Conservation (phyloP, 2,797 vertebrate genomes). For the Myripristis jacobus region DNA sequence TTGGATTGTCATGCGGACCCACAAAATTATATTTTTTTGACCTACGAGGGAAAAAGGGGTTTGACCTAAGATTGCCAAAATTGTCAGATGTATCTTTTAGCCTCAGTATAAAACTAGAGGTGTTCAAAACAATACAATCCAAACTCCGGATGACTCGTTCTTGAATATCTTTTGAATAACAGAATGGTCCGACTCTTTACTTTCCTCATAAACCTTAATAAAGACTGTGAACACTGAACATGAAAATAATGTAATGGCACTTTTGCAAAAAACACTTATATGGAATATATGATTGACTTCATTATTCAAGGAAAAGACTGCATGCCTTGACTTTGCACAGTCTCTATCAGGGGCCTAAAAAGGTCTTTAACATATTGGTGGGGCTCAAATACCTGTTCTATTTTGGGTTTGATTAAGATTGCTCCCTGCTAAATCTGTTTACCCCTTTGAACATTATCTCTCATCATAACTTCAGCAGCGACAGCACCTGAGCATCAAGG, state of each 20-base stretch:
- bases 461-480: constrained; percentile 49
- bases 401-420: constrained; percentile 16
- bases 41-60: background rate
- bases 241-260: background rate
- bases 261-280: background rate
- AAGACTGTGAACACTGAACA: background rate
- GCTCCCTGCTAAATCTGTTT: constrained; percentile 6
- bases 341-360: constrained; percentile 16
- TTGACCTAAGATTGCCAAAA: background rate
- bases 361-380: background rate
- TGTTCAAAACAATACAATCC: background rate
- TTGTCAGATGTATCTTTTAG: background rate
- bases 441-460: background rate
- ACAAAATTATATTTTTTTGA: background rate
- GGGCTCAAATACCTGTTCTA: background rate
- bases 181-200: background rate
- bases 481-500: constrained; percentile 57
- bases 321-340: constrained; percentile 32
- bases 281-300: constrained; percentile 15
- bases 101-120: background rate
- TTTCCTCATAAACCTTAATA: background rate
- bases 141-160: background rate
- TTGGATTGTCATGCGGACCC: background rate
- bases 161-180: background rate
- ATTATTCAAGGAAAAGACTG: constrained; percentile 25